phyloP scores from a whole-genome alignment of 2,113 vertebrate genomes.

The Oreochromis aureus region DNA sequence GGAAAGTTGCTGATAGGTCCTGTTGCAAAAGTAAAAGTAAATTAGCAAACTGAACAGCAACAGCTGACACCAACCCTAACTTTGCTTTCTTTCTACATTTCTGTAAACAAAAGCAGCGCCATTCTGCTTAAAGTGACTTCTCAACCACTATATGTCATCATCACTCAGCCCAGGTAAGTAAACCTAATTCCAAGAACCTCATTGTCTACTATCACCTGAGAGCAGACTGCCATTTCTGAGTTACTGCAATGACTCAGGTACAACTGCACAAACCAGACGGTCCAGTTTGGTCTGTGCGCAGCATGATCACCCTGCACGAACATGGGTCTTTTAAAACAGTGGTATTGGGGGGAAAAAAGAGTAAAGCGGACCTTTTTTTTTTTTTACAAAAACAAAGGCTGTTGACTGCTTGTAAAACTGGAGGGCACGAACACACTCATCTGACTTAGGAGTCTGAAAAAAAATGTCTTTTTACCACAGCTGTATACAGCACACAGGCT shows the following conservation, averaged over 20 bases:
- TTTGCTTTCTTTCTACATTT: background rate
- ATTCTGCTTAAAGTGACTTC: background rate
- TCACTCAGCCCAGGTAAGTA: background rate
- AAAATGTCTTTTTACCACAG: background rate
- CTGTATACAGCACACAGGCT: background rate
- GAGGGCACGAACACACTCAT: background rate
- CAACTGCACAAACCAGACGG: conserved; percentile 10
- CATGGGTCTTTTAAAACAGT: background rate
- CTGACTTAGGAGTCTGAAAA: background rate
- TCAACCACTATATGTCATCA: background rate
- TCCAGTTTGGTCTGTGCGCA: conserved; percentile 6
- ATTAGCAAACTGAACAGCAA: background rate
- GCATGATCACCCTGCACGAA: background rate
- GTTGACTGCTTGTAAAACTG: background rate
- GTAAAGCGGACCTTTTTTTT: background rate
- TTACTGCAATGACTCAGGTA: background rate
- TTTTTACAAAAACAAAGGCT: background rate
- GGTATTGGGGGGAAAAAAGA: accelerated
- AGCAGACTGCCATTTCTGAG: background rate
- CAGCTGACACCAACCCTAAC: background rate
- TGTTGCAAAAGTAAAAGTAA: background rate
- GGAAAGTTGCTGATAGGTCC: background rate
- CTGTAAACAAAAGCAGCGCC: background rate
- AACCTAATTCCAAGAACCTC: background rate
- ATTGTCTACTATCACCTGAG: background rate